Evolutionary conservation across 2,888 invertebrate species (phyloP).

Genomic region (Escarpia spicata): DNA sequence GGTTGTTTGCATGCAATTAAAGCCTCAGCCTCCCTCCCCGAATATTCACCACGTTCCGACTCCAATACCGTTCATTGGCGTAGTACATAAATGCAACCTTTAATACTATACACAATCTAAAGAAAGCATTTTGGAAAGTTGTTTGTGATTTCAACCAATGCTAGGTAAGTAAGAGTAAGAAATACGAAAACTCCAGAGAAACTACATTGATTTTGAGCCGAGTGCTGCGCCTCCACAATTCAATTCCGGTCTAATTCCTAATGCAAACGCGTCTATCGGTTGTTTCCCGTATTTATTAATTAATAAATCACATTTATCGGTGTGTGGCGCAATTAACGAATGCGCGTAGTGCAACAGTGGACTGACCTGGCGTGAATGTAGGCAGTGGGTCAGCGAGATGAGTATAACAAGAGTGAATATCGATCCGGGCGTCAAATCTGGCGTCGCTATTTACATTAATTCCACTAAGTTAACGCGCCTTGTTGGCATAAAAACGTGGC

Average conservation of each 20-base stretch:
- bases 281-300: not conserved
- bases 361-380: not conserved
- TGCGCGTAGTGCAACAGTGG: not conserved
- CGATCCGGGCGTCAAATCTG: not conserved
- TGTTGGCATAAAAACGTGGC: not conserved
- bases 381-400: not conserved
- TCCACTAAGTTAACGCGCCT: not conserved
- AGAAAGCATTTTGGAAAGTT: too few species aligned
- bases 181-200: too few species aligned
- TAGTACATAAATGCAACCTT: too few species aligned
- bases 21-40: too few species aligned
- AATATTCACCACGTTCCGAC: too few species aligned
- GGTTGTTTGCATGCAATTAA: too few species aligned
- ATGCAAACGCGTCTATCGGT: not conserved
- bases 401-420: not conserved
- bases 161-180: too few species aligned
- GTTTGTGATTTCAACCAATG: too few species aligned
- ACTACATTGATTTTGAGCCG: not conserved
- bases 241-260: too few species aligned
- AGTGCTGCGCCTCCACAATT: not conserved
- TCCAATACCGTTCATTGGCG: too few species aligned
- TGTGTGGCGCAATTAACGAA: not conserved
- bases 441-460: constrained; percentile 5
- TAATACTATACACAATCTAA: too few species aligned
- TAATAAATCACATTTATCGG: not conserved